phyloP scores from a whole-genome alignment of 2,797 vertebrate genomes.

The Platalea minor region DNA sequence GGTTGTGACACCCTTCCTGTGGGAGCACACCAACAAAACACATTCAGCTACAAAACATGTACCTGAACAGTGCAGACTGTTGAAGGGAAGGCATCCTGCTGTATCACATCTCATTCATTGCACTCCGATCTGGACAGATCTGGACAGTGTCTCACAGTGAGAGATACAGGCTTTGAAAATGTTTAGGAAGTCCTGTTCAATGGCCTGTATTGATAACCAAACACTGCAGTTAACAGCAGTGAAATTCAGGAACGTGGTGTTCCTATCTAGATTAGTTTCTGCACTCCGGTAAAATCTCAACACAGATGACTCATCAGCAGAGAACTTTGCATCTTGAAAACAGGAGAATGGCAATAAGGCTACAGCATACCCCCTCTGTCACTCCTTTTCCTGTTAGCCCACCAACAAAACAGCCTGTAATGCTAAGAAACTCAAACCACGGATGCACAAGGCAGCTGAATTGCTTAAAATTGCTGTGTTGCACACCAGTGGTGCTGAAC shows the following conservation, averaged over 20 bases:
- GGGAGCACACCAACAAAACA: neutral
- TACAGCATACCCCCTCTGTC: neutral
- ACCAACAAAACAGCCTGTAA: neutral
- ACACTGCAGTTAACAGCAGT: neutral
- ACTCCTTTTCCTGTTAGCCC: neutral
- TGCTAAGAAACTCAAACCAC: neutral
- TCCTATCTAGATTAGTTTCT: neutral
- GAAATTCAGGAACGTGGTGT: rapidly evolving
- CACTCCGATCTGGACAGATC: rapidly evolving
- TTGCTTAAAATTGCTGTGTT: neutral
- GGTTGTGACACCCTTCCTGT: neutral
- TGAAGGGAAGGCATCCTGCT: neutral
- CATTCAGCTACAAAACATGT: no score
- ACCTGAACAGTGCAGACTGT: neutral
- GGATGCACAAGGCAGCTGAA: neutral
- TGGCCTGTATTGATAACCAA: neutral
- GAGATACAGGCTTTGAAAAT: neutral
- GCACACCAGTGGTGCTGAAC: no score
- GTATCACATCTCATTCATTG: rapidly evolving
- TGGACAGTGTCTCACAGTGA: no score
- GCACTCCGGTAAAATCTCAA: neutral
- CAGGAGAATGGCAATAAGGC: neutral
- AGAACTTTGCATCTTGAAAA: neutral
- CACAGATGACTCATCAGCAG: neutral
- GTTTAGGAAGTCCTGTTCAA: neutral